Base-by-base conservation (phyloP, 2,113 vertebrate genomes). In the Edolisoma coerulescens region DNA sequence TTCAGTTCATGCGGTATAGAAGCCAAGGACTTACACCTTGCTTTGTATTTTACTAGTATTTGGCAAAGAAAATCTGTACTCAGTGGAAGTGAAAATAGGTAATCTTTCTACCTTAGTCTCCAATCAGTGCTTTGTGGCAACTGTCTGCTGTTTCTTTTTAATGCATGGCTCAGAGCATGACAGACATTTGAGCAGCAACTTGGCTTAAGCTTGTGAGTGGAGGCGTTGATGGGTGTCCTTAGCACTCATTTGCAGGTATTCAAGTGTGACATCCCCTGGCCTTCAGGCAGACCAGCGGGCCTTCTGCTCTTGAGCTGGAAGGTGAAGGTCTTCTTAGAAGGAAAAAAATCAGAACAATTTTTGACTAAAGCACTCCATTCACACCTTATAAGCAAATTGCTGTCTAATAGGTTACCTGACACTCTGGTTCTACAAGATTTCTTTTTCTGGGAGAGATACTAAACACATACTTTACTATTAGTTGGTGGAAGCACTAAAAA, bases 161-260 rank as follows among this genome's bases (percentile, higher is more conserved):
- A 47, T 74, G 47, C 8, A 11, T 94, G 88, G 83, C 90, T 96
- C 74, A 70, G 16, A 22, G 49, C 39, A 27, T 69, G 52, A 81
- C 16, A 91, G 92, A 92, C 64, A 93, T 83, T 50, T 81, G 53
- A 96, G 63, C n/a, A 93, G 47, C 80, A n/a, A 14, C 68, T 93
- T 90, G 65, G 32, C 42, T 52, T 71, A 47, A 83, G 70, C 10
- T 81, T 67, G 22, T 18, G 5, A 60, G 37, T 39, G 59, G 27
- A 52, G 27, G 14, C 0, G 0, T 44, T 32, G 35, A 52, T 61
- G 39, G 23, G 27, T 44, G 32, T 41, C 63, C 75, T 81, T 54
- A 68, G 35, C 60, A 84, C 35, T 80, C 23, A 37, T 71, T 54
- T 54, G 23, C 22, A 4, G 39, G 28, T 32, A 50, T 78, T 50